Base-by-base conservation (phyloP, 2,113 vertebrate genomes). In the Taurulus bubalis region DNA sequence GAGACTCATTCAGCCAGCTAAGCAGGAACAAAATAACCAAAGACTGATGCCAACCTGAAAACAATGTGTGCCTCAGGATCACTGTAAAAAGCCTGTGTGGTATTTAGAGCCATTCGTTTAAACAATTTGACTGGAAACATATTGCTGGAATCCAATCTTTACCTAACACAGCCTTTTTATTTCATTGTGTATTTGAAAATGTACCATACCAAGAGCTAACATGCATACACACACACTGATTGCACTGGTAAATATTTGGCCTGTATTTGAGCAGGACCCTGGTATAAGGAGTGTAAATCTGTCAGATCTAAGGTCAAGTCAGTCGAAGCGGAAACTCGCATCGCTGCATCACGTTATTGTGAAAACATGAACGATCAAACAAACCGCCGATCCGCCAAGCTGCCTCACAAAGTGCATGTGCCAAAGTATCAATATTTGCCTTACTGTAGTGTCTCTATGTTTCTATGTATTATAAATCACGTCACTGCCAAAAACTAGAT, bases 1-100 rank as follows among this genome's bases (percentile, higher is more conserved):
- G 93, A 95, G 74, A 87, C 38, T 63, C 91, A 86, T 38, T 20
- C 89, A 68, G 91, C 89, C 69, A 94, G 94, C 90, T 95, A 95
- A 94, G 80, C 73, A 28, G 77, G 69, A 77, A 72, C 59, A 26
- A 22, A 84, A 56, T 70, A 86, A 68, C 85, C 88, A 93, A 93
- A 93, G 92, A 94, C 94, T 94, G 45, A 84, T 51, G 80, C 56
- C 74, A 72, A 80, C 80, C 90, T 89, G 83, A 89, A 80, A 92
- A 89, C 89, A 91, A 89, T 83, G 76, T 86, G 91, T 92, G 91
- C 90, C 91, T 93, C 86, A 89, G 81, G 89, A 91, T 94, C 91
- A 85, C 88, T 87, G 76, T 84, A 90, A 88, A 90, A 87, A 85
- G 51, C 70, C 86, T 83, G 85, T 85, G 73, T 89, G 88, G 84